Evolutionary conservation across 2,113 vertebrate species (phyloP).

Genomic region (Campylomormyrus numenius): DNA sequence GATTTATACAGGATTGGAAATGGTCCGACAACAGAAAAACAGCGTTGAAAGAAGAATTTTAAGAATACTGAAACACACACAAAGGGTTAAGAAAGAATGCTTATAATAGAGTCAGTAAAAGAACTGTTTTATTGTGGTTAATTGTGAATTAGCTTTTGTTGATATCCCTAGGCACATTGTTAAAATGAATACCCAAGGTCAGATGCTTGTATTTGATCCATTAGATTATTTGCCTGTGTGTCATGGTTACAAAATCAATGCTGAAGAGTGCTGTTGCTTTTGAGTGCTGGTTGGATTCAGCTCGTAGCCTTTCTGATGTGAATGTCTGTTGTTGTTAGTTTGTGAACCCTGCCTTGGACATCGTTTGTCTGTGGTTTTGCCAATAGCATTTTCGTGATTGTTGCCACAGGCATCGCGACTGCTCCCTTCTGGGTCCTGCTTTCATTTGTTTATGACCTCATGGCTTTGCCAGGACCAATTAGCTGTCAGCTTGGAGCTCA

Average conservation of each 20-base stretch:
- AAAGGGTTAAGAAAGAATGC: neutral
- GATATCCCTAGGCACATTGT: neutral
- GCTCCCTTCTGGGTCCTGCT: neutral
- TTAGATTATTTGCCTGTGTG: neutral
- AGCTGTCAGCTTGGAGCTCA: neutral
- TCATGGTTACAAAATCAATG: neutral
- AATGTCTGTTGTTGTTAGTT: neutral
- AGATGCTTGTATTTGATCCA: neutral
- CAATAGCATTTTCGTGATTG: neutral
- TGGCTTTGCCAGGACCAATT: slow-evolving; percentile 5
- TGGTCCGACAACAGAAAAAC: neutral
- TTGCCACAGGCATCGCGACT: neutral
- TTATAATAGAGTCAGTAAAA: neutral
- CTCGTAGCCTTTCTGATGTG: neutral
- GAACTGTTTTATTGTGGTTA: neutral
- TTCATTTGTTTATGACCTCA: slow-evolving; percentile 1
- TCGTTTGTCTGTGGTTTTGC: neutral
- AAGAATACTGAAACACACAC: neutral
- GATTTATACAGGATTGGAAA: neutral
- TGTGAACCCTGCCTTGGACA: neutral
- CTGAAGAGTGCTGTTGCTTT: neutral
- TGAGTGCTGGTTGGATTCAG: neutral
- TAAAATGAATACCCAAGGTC: neutral
- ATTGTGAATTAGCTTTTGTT: neutral
- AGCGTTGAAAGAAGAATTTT: neutral